Base-by-base conservation (phyloP, 2,888 invertebrate genomes). In the Ganaspis brasiliensis region DNA sequence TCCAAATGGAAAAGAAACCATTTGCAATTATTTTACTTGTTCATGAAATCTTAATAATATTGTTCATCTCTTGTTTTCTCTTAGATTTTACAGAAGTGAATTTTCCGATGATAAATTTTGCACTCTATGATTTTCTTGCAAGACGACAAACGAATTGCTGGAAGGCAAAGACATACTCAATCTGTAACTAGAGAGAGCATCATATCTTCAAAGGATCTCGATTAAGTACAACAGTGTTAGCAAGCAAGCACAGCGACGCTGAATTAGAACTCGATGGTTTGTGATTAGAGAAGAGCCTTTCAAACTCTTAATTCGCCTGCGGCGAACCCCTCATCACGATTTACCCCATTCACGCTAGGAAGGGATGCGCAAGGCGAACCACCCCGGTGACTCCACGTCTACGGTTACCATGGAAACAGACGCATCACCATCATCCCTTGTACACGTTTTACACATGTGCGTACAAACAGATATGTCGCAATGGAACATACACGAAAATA, bases 301-400 rank as follows among this genome's bases (percentile, higher is more conserved):
- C 80, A 76, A 79, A 81, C 73, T 82, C 81, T 79, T 81, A 81
- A 82, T 81, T 82, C 76, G 82, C 82, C 81, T 49, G 78, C 70
- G 73, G 40, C 79, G 52, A 56, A 40, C 77, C 76, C 67, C 67
- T 67, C 67, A 67, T 67, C 79, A 59, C 77, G 70, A 63, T 77
- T 57, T 73, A 67, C 76, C 67, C 76, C 75, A 72, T 72, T 72
- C 40, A 67, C 21, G 49, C 31, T 16, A 31, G 55, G 56, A 35
- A 31, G 72, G 72, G 57, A 40, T 56, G 72, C 72, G 72, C 72
- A 55, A 59, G 52, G 21, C 37, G 75, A 73, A 73, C 78, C 10
- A 56, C 56, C 56, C 56, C 24, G 45, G 45, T 45, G 56, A 26
- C 12, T 56, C 24, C 79, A 71, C 72, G 77, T 74, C 77, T 76